These are phyloP conservation scores for Chymomyza caudatula DNA, from an alignment of 2,888 invertebrate species.

Conservation along the genomic window DNA sequence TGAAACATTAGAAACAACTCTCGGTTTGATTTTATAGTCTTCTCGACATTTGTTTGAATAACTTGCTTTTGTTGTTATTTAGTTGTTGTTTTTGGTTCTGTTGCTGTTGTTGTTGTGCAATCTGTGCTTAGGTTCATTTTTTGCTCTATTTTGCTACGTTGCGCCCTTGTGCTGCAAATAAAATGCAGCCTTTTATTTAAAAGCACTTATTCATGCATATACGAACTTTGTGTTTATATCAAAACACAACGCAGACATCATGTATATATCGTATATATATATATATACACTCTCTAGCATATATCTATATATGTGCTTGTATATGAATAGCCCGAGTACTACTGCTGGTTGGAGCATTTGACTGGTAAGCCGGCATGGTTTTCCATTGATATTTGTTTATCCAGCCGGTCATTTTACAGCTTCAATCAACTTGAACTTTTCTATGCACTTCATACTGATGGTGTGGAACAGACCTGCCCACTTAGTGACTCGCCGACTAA, in stretches of 20 bases:
- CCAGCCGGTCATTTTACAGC: background rate
- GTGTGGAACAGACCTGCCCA: background rate
- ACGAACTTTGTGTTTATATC: constrained; percentile 52
- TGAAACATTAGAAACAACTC: constrained; percentile 30
- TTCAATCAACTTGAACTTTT: constrained; percentile 7
- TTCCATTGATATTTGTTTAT: constrained; percentile 39
- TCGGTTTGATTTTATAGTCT: constrained; percentile 46
- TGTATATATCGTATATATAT: background rate
- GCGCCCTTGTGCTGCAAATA: constrained; percentile 43
- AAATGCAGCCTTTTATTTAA: constrained; percentile 59
- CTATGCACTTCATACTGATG: constrained; percentile 13
- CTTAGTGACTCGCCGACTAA: background rate
- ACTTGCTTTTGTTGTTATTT: constrained; percentile 44
- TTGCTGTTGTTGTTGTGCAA: constrained; percentile 43
- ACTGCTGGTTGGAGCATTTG: background rate
- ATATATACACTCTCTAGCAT: background rate
- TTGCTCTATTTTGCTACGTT: constrained; percentile 47
- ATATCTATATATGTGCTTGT: background rate
- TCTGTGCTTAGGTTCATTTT: constrained; percentile 57
- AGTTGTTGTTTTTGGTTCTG: constrained; percentile 6
- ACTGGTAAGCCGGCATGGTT: background rate
- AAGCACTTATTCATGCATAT: constrained; percentile 60
- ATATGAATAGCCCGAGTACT: constrained; percentile 20
- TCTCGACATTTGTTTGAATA: constrained; percentile 55
- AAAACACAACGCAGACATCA: constrained; percentile 13